These are phyloP conservation scores for Zaprionus lineosus DNA, from an alignment of 2,888 invertebrate genomes.

Conservation along the genomic window DNA sequence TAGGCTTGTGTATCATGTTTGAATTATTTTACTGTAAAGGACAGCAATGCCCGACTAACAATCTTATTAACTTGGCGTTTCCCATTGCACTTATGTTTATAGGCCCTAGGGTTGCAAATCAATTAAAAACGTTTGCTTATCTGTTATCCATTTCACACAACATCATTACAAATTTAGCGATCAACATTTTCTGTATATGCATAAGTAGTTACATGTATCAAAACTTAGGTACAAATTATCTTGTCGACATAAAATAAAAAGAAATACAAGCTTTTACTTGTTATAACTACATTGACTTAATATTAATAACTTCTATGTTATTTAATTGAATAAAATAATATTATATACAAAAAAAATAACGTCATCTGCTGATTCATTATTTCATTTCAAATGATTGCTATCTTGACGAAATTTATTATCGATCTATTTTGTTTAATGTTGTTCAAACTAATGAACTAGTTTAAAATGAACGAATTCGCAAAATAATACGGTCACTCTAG, in stretches of 20 bases:
- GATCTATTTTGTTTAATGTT: neutral
- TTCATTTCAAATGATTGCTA: constrained; percentile 4
- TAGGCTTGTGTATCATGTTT: constrained; percentile 34
- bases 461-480: neutral
- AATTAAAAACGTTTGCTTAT: constrained; percentile 22
- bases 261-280: neutral
- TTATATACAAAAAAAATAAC: too few relatives aligned
- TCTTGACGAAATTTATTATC: neutral
- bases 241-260: constrained; percentile 33
- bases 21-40: constrained; percentile 36
- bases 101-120: constrained; percentile 13
- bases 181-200: constrained; percentile 51
- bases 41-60: constrained; percentile 16
- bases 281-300: neutral
- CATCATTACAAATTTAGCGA: constrained; percentile 40
- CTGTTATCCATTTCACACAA: constrained; percentile 37
- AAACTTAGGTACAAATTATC: constrained; percentile 11
- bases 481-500: constrained; percentile 46
- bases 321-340: too few relatives aligned
- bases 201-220: constrained; percentile 24
- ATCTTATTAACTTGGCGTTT: constrained; percentile 21
- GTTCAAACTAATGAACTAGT: constrained; percentile 5
- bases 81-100: constrained; percentile 38
- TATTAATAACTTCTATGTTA: too few relatives aligned
- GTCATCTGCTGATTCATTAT: neutral